Percentiles rank a stretch among this genome's conserved stretches.
Evolutionary conservation across 2,888 invertebrate species (phyloP).

Genomic region (Hyles lineata): DNA sequence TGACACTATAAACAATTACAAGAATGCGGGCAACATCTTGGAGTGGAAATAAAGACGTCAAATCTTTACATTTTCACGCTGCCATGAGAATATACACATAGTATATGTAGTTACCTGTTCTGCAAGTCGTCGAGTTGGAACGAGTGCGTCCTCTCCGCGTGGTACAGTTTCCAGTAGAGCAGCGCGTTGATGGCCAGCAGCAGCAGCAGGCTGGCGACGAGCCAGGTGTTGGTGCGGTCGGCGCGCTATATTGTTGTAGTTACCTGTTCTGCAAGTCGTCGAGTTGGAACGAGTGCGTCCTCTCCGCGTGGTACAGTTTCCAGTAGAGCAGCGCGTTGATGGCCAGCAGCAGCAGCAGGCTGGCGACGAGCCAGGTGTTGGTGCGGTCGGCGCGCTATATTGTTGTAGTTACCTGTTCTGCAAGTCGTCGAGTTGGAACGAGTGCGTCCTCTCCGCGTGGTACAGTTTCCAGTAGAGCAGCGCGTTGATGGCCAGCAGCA

Average conservation of each 20-base stretch:
- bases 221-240: conserved; percentile 50
- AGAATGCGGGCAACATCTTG: too few species aligned
- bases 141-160: conserved; percentile 82
- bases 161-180: conserved; percentile 93
- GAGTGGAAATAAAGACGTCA: too few species aligned
- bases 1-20: too few species aligned
- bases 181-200: conserved; percentile 87
- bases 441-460: conserved; percentile 85
- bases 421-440: conserved; percentile 50
- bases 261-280: conserved; percentile 61
- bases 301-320: conserved; percentile 91
- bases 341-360: conserved; percentile 84
- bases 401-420: conserved; percentile 59
- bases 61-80: too few species aligned
- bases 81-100: too few species aligned
- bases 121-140: conserved; percentile 56
- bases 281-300: conserved; percentile 50
- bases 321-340: conserved; percentile 92
- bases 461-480: conserved; percentile 93
- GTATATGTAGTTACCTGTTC: conserved; percentile 55
- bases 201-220: conserved; percentile 86
- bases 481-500: conserved; percentile 85
- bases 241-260: too few species aligned
- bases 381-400: conserved; percentile 36
- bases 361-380: conserved; percentile 78